Base-by-base conservation (phyloP, 2,113 vertebrate genomes). In the Ia io region DNA sequence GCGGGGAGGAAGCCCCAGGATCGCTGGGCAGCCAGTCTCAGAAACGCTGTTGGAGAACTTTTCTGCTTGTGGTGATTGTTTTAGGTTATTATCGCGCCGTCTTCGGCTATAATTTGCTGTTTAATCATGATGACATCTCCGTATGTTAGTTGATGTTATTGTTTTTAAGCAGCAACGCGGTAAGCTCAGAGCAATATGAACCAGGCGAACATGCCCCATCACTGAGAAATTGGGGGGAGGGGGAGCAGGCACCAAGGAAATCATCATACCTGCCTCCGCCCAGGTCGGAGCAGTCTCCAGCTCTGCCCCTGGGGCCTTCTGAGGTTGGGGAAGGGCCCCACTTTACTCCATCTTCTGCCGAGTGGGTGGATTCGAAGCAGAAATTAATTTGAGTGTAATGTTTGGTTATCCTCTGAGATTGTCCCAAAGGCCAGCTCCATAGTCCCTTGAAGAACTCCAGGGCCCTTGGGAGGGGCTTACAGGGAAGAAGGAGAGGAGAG, bases 81-180 rank as follows among this genome's bases (percentile, higher is more conserved):
- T 95, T 73, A 88, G 84, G 32, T 78, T 69, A 93, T 90, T 49
- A 59, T 87, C 53, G 35, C 3, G 1, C 80, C 6, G 32, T 96
- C 84, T 84, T 76, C 65, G 22, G 42, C 88, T 92, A 2, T 92
- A 79, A 88, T 84, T 71, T 92, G 84, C 84, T 94, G 71, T 93
- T 95, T 90, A 90, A 90, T 96, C 76, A 47, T 16, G 92, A 96
- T 94, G 87, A 93, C 87, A 91, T 91, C 84, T 87, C 92, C 95
- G 71, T 88, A 65, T 92, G 90, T 70, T 83, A 44, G 86, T 40
- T 67, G 67, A 91, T 85, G 80, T 70, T 65, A 87, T 8, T 88
- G 73, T 80, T 93, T 91, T 93, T 69, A 87, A 95, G 76, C 77
- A 63, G 73, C 84, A 11, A 53, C 1, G 5, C 17, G 4, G 37